Conservation (phyloP, 2,113 vertebrate genomes). For the Felis chaus region DNA sequence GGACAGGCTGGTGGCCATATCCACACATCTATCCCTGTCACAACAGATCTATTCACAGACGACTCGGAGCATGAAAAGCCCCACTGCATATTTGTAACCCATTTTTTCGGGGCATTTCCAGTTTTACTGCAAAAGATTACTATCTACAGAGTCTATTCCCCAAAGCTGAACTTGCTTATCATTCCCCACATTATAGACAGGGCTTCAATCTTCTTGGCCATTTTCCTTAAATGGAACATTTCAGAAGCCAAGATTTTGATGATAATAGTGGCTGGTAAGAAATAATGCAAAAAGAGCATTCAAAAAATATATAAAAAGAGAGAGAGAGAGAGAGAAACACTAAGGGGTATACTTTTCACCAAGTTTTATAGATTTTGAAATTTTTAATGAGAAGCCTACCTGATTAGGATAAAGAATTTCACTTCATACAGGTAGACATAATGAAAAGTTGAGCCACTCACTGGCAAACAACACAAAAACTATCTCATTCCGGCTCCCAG, state of each 20-base stretch:
- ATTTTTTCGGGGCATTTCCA: background rate
- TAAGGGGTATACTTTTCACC: background rate
- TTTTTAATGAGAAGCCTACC: background rate
- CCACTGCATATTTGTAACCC: background rate
- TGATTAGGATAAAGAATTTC: background rate
- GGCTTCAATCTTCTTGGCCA: background rate
- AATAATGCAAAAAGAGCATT: background rate
- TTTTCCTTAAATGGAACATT: background rate
- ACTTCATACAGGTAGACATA: background rate
- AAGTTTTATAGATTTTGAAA: background rate
- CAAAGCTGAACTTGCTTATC: background rate
- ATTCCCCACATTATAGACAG: background rate
- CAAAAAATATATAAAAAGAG: background rate
- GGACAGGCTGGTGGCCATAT: background rate
- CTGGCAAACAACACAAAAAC: background rate
- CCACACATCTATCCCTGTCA: background rate
- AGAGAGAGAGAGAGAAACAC: too few relatives aligned
- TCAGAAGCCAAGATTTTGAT: background rate
- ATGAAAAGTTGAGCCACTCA: background rate
- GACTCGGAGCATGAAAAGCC: background rate
- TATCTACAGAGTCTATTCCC: rapidly evolving
- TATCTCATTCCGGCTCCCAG: too few relatives aligned
- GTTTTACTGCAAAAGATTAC: rapidly evolving
- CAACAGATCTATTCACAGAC: background rate
- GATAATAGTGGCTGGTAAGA: background rate